phyloP scores from a whole-genome alignment of 92 coral and sea anemone genomes.

The Parazoanthus atlanticus region DNA sequence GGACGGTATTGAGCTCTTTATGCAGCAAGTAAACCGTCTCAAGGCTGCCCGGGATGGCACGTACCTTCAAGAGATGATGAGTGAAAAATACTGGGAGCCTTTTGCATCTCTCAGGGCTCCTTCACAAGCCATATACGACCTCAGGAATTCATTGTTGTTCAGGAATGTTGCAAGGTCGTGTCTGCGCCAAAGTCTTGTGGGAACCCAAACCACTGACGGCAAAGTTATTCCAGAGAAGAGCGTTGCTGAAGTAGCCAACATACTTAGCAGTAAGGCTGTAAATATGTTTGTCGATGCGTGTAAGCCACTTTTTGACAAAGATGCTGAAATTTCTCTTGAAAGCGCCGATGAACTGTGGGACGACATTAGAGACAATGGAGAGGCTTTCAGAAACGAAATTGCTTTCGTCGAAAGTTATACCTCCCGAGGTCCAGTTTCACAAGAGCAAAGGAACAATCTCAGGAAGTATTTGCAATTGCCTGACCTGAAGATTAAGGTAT shows the following conservation, averaged over 20 bases:
- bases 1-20: neutral
- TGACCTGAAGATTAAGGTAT: neutral
- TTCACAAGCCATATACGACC: slow-evolving; percentile 2
- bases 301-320: slow-evolving; percentile 25
- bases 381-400: slow-evolving; percentile 4
- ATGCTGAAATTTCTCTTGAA: slow-evolving; percentile 35
- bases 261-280: slow-evolving; percentile 8
- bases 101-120: slow-evolving; percentile 1
- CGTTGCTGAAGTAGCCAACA: slow-evolving; percentile 9
- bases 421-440: slow-evolving; percentile 5
- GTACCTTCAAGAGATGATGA: neutral
- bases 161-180: slow-evolving; percentile 19
- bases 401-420: slow-evolving; percentile 4
- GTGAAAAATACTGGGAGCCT: slow-evolving; percentile 26
- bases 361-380: slow-evolving; percentile 6
- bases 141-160: neutral
- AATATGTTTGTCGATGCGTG: slow-evolving; percentile 34
- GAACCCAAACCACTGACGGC: neutral
- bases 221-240: neutral
- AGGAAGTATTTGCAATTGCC: slow-evolving; percentile 12
- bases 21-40: neutral
- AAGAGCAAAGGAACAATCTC: slow-evolving; percentile 40
- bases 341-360: slow-evolving; percentile 23
- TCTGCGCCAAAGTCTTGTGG: neutral
- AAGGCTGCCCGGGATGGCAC: neutral